Base-by-base conservation (phyloP, 2,888 invertebrate species). In the Geophilus truncorum region DNA sequence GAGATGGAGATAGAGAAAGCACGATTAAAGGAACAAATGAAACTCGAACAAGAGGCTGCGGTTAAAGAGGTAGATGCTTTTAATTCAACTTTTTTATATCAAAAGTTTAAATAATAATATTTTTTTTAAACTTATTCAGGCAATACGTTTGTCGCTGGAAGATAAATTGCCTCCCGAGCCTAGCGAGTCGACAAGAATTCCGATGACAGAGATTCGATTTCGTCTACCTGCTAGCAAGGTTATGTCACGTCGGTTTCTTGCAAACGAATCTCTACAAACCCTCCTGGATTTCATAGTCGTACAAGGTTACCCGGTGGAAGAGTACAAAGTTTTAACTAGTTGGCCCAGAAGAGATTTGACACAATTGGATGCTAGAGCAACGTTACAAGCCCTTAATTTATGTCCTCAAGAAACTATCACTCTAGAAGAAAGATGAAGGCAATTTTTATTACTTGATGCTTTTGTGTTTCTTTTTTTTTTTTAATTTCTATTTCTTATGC, bases 301-400 rank as follows among this genome's bases (percentile, higher is more conserved):
- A 76, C 91, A 94, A 89, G 97, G 97, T 81, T 97, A 92, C 88
- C 93, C 94, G 83, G 90, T 91, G 84, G 92, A 93, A 84, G 94
- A 94, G 86, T 97, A 92, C 87, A 97, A 97, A 90, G 92, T 97
- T 82, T 92, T 97, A 85, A 92, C 94, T 85, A 94, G 95, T 88
- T 97, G 94, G 94, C 97, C 97, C 86, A 91, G 96, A 86, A 92
- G 93, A 91, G 97, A 97, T 91, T 89, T 95, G 83, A 94, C 96
- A 83, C 90, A 91, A 83, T 90, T 94, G 88, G 92, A 95, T 88
- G 89, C 89, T 76, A 90, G 89, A 85, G 91, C 92, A 87, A 93
- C 95, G 82, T 89, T 98, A 84, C 90, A 92, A 87, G 92, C 93
- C 84, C 89, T 96, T 84, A 95, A 95, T 87, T 91, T 97, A 85